These are phyloP conservation scores for Heliconius nattereri DNA, from an alignment of 1,140 invertebrate genomes.

Conservation along the genomic window DNA sequence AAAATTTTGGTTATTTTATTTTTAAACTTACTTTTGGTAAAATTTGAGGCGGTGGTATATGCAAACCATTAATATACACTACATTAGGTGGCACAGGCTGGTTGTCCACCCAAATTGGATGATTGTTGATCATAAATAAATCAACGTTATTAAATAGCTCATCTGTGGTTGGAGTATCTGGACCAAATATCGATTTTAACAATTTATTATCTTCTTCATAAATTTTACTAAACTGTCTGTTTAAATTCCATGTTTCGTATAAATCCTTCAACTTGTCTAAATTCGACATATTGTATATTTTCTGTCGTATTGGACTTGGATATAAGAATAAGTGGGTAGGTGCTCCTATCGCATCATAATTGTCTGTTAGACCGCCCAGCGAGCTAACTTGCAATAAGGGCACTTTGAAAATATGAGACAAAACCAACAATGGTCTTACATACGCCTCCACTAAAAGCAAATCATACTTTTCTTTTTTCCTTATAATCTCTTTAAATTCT, in stretches of 20 bases:
- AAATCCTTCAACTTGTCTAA: slow-evolving; percentile 54
- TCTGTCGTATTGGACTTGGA: slow-evolving; percentile 21
- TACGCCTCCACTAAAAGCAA: slow-evolving; percentile 45
- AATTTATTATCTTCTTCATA: slow-evolving; percentile 33
- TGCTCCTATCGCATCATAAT: slow-evolving; percentile 35
- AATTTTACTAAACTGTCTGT: slow-evolving; percentile 2
- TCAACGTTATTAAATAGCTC: slow-evolving; percentile 53
- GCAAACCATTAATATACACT: slow-evolving; percentile 83
- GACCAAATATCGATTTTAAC: slow-evolving; percentile 41
- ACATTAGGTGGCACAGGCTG: slow-evolving; percentile 80
- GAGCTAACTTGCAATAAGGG: slow-evolving; percentile 51
- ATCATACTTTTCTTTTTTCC: slow-evolving; percentile 48
- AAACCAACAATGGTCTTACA: slow-evolving; percentile 30
- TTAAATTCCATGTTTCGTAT: slow-evolving; percentile 36
- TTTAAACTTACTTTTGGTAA: slow-evolving; percentile 61
- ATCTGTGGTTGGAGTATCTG: slow-evolving; percentile 46
- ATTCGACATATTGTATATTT: slow-evolving; percentile 40
- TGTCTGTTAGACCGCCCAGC: slow-evolving; percentile 37
- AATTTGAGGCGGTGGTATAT: slow-evolving; percentile 61
- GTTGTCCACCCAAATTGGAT: slow-evolving; percentile 78
- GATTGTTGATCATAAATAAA: slow-evolving; percentile 81
- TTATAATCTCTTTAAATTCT: slow-evolving; percentile 45
- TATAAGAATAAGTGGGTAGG: slow-evolving; percentile 40
- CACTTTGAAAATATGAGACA: slow-evolving; percentile 47
- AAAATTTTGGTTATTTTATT: no score